Evolutionary conservation across 35 echinoderm and acorn worm genomes (phyloP).

Genomic region (Diadema setosum): DNA sequence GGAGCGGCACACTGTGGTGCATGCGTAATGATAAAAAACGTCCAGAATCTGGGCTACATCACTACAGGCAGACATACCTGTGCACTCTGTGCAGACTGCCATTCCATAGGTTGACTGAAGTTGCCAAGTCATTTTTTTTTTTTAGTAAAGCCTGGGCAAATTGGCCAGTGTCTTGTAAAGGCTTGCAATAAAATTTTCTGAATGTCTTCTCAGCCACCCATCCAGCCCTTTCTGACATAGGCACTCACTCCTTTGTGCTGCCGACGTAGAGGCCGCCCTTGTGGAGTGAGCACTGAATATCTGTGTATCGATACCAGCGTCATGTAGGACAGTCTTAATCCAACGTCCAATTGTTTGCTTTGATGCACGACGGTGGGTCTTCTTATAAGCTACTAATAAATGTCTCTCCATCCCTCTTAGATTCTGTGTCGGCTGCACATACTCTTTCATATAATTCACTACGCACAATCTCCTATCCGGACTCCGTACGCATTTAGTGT

Average conservation of each 20-base stretch:
- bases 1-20: no score
- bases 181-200: not conserved
- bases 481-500: not conserved
- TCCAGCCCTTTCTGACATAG: not conserved
- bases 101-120: no score
- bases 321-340: not conserved
- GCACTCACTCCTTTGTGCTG: not conserved
- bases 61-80: no score
- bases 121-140: no score
- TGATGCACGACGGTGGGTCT: not conserved
- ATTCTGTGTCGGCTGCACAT: no score
- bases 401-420: not conserved
- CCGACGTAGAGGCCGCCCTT: not conserved
- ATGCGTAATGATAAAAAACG: no score
- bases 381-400: not conserved
- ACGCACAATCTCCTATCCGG: not conserved
- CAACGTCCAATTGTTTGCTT: not conserved
- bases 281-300: not conserved
- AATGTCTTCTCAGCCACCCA: not conserved
- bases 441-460: not conserved
- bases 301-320: not conserved
- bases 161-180: not conserved
- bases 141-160: not conserved
- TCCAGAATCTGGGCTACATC: no score
- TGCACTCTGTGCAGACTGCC: no score